Evolutionary conservation across 2,888 invertebrate genomes (phyloP).

Genomic region (Platynereis dumerilii): DNA sequence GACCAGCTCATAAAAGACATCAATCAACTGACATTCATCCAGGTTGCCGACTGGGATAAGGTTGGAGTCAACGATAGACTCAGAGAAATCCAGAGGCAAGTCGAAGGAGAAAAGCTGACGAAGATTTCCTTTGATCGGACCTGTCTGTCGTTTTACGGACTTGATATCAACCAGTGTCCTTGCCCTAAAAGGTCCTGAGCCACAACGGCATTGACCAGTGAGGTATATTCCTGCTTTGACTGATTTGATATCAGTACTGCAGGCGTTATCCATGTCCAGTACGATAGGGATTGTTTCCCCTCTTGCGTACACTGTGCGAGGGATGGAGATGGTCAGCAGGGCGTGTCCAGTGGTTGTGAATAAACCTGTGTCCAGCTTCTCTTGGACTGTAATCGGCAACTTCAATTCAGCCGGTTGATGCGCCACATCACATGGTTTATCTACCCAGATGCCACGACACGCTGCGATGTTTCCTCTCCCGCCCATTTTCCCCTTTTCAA

Average conservation of each 20-base stretch:
- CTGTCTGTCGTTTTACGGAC: background rate
- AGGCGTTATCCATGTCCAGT: slow-evolving; percentile 12
- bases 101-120: background rate
- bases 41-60: slow-evolving; percentile 21
- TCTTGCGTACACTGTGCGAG: background rate
- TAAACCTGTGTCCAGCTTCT: slow-evolving; percentile 8
- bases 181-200: background rate
- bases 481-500: slow-evolving; percentile 5
- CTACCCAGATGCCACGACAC: slow-evolving; percentile 5
- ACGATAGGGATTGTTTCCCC: slow-evolving; percentile 1
- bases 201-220: background rate
- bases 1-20: slow-evolving; percentile 16
- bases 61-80: slow-evolving; percentile 12
- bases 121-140: background rate
- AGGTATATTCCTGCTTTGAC: slow-evolving; percentile 1
- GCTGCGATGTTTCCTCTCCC: slow-evolving; percentile 9
- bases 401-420: background rate
- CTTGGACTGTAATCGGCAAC: background rate
- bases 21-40: slow-evolving; percentile 14
- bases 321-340: background rate
- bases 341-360: background rate
- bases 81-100: slow-evolving; percentile 12
- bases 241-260: background rate
- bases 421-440: slow-evolving; percentile 2
- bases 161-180: background rate